Evolutionary conservation across 1,140 invertebrate genomes (phyloP).

Genomic region (Lordiphosa mommai): DNA sequence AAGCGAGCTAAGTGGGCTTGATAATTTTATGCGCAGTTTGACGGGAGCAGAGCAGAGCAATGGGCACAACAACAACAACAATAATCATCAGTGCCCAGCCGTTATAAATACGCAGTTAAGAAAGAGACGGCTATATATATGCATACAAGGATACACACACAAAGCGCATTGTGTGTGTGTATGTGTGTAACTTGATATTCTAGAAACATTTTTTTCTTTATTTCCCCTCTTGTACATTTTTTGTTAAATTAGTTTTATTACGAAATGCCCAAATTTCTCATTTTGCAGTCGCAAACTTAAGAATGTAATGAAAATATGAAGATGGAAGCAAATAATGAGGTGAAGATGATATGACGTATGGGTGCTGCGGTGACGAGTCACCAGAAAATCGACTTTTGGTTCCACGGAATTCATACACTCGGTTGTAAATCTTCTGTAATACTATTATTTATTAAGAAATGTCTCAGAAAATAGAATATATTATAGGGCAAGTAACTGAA

Average conservation of each 20-base stretch:
- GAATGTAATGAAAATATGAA: conserved; percentile 59
- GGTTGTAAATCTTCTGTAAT: conserved; percentile 60
- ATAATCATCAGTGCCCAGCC: neutral
- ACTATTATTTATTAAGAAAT: conserved; percentile 38
- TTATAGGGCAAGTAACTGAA: neutral
- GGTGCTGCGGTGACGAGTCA: conserved; percentile 52
- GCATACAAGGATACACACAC: conserved; percentile 3
- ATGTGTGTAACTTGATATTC: conserved; percentile 22
- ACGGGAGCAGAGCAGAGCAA: conserved; percentile 55
- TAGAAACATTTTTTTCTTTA: conserved; percentile 26
- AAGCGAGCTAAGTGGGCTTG: conserved; percentile 74
- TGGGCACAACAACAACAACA: conserved; percentile 3
- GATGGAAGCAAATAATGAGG: conserved; percentile 53
- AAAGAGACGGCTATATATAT: conserved; percentile 49
- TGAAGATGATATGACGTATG: conserved; percentile 35
- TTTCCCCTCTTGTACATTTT: conserved; percentile 32
- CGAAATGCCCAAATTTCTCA: conserved; percentile 75
- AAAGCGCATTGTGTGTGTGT: conserved; percentile 3
- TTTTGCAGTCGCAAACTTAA: conserved; percentile 76
- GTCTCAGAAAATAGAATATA: neutral
- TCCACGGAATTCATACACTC: conserved; percentile 56
- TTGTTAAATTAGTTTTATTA: conserved; percentile 78
- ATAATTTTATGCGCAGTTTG: conserved; percentile 71
- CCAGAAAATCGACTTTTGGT: conserved; percentile 44
- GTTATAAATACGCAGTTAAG: conserved; percentile 57